A percentile compares a stretch with the other conserved stretches of the same genome.
Conservation (phyloP, 2,113 vertebrate genomes). For the Gopherus evgoodei region DNA sequence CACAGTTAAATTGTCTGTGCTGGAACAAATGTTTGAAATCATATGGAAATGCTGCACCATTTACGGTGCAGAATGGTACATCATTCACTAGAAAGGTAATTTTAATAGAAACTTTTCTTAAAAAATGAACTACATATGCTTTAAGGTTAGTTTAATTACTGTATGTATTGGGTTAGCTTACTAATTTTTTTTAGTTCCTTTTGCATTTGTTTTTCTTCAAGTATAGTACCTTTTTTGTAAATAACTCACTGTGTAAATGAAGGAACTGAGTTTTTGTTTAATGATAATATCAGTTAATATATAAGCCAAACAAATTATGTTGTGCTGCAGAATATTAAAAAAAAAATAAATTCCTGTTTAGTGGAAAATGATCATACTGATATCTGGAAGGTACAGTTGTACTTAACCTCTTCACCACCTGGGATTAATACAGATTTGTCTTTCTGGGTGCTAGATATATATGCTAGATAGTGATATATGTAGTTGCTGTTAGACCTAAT, state of each 20-base stretch:
- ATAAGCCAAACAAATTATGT: neutral
- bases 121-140: conserved; percentile 38
- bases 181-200: conserved; percentile 32
- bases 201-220: neutral
- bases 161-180: neutral
- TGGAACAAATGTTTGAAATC: conserved; percentile 67
- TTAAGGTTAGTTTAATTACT: neutral
- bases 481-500: neutral
- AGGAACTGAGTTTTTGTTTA: neutral
- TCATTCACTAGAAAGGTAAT: conserved; percentile 60
- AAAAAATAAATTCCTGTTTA: neutral
- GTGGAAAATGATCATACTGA: neutral
- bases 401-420: neutral
- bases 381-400: neutral
- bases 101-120: conserved; percentile 55
- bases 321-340: neutral
- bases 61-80: conserved; percentile 44
- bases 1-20: conserved; percentile 64
- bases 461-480: neutral
- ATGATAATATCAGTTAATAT: neutral
- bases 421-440: neutral
- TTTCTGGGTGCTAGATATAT: neutral
- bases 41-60: conserved; percentile 53
- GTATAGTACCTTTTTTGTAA: neutral
- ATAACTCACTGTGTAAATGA: neutral